phyloP scores from a whole-genome alignment of 1,140 invertebrate genomes.

The Maconellicoccus hirsutus region DNA sequence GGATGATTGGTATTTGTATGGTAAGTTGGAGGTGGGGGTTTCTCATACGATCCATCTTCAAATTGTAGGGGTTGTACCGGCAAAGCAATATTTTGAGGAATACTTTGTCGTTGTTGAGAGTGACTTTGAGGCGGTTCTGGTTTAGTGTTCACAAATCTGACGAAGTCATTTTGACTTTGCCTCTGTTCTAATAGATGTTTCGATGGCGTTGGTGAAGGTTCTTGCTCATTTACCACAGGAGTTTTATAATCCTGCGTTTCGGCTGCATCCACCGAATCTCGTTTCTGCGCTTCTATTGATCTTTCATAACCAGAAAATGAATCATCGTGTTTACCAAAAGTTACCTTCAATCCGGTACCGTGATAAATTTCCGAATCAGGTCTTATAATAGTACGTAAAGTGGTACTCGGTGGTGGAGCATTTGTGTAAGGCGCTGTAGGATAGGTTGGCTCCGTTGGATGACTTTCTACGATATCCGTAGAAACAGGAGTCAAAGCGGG shows the following conservation, averaged over 20 bases:
- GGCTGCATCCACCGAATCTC: slow-evolving; percentile 26
- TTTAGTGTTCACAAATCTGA: not conserved
- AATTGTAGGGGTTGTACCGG: not conserved
- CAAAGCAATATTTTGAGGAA: not conserved
- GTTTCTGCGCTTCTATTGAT: slow-evolving; percentile 27
- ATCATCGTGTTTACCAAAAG: slow-evolving; percentile 29
- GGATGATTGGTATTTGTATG: not conserved
- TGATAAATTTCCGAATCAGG: slow-evolving; percentile 71
- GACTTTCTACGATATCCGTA: slow-evolving; percentile 34
- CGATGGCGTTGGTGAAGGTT: not conserved
- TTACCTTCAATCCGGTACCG: slow-evolving; percentile 30
- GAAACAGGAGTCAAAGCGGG: slow-evolving; percentile 55
- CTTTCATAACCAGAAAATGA: not conserved
- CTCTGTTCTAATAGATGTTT: not conserved
- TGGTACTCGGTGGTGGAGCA: slow-evolving; percentile 51
- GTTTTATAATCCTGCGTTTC: not conserved
- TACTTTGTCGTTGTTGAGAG: not conserved
- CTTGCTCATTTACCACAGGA: too few relatives aligned
- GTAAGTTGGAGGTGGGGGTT: not conserved
- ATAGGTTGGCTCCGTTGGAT: slow-evolving; percentile 29
- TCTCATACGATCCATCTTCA: not conserved
- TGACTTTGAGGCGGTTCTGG: slow-evolving; percentile 9
- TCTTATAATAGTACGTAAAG: slow-evolving; percentile 64
- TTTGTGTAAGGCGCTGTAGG: not conserved
- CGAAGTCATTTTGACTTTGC: slow-evolving; percentile 10